Conservation (phyloP, 2,113 vertebrate genomes). For the Deroptyus accipitrinus region DNA sequence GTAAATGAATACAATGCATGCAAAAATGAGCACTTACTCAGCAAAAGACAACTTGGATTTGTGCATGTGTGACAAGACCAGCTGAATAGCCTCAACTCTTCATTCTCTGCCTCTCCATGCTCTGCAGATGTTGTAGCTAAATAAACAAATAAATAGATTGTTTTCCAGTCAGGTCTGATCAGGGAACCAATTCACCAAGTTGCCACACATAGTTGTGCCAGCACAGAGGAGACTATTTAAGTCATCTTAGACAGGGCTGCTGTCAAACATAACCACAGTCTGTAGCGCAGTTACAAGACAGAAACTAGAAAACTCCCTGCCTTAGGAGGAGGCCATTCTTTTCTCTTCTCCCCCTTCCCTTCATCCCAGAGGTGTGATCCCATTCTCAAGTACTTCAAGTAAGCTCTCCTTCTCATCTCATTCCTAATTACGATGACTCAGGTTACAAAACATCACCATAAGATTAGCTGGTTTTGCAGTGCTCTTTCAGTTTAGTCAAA, state of each 20-base stretch:
- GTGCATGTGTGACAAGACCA: background rate
- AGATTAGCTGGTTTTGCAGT: background rate
- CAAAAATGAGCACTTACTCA: background rate
- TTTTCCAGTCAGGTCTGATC: background rate
- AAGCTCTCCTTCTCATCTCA: background rate
- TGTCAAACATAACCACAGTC: background rate
- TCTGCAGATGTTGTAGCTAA: background rate
- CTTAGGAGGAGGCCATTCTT: background rate
- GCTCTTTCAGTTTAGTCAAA: background rate
- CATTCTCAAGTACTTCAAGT: background rate
- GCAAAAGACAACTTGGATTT: background rate
- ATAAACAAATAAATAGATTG: background rate
- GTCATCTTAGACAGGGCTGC: background rate
- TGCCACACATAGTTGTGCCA: background rate
- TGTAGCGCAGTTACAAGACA: background rate
- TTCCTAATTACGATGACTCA: background rate
- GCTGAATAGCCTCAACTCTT: background rate
- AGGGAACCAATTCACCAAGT: slow-evolving; percentile 7
- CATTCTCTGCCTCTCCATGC: background rate
- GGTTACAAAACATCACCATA: background rate
- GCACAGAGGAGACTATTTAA: slow-evolving; percentile 43
- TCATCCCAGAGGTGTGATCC: background rate
- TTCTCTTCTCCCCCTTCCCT: background rate
- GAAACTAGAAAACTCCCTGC: background rate
- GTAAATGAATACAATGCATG: background rate